These are phyloP conservation scores for Allolobophora icterica DNA, from an alignment of 2,888 invertebrate genomes.

Conservation along the genomic window DNA sequence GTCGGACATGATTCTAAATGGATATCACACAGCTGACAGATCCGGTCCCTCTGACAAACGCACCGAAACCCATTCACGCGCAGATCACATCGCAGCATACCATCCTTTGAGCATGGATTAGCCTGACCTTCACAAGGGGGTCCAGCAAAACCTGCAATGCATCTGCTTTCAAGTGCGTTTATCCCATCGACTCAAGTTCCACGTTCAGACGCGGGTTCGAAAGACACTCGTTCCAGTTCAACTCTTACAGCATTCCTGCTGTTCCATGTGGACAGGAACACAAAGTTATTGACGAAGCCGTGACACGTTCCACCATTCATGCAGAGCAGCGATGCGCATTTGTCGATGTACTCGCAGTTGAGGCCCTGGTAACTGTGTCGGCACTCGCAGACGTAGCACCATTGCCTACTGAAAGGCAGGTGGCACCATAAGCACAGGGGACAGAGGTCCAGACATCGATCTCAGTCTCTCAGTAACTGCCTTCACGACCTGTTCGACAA, in stretches of 20 bases:
- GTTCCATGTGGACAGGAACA: constrained; percentile 93
- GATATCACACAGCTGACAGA: constrained; percentile 87
- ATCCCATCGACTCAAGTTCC: constrained; percentile 85
- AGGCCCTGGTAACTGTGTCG: constrained; percentile 65
- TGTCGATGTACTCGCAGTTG: constrained; percentile 80
- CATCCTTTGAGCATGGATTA: constrained; percentile 74
- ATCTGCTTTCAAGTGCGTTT: constrained; percentile 81
- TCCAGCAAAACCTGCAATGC: constrained; percentile 69
- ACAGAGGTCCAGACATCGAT: constrained; percentile 77
- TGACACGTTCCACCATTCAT: constrained; percentile 94
- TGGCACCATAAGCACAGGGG: constrained; percentile 80
- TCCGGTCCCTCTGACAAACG: constrained; percentile 77
- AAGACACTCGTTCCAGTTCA: constrained; percentile 58
- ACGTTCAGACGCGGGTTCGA: constrained; percentile 73
- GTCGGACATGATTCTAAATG: constrained; percentile 85
- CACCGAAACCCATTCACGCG: constrained; percentile 90
- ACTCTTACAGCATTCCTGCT: constrained; percentile 86
- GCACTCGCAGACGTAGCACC: constrained; percentile 86
- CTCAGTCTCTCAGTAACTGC: constrained; percentile 90
- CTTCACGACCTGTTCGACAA: constrained; percentile 87
- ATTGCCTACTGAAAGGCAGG: constrained; percentile 68
- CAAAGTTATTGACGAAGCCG: constrained; percentile 73
- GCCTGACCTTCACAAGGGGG: constrained; percentile 87
- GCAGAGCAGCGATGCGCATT: constrained; percentile 86
- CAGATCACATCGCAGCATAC: constrained; percentile 86